Percentiles rank a stretch among this genome's conserved stretches.
These are phyloP conservation scores for Poecilobothrus nobilitatus DNA, from an alignment of 2,888 invertebrate species.

Conservation along the genomic window DNA sequence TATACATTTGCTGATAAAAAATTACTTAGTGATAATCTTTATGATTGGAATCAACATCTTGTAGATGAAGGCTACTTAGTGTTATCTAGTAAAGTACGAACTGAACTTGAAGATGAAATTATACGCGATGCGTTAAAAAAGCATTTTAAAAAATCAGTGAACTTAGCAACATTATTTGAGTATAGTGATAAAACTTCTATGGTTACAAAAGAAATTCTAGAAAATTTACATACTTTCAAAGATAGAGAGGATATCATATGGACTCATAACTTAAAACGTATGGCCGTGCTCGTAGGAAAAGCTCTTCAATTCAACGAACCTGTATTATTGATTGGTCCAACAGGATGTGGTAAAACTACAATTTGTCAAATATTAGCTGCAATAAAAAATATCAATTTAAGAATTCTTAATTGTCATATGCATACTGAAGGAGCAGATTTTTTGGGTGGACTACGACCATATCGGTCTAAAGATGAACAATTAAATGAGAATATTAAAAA, in stretches of 20 bases:
- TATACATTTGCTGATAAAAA: conserved; percentile 65
- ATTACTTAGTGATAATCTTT: conserved; percentile 52
- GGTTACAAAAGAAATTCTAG: conserved; percentile 64
- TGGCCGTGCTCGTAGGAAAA: conserved; percentile 70
- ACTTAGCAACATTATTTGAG: conserved; percentile 62
- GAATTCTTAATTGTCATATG: conserved; percentile 94
- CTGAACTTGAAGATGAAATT: conserved; percentile 68
- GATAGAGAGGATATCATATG: conserved; percentile 72
- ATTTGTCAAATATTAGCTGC: conserved; percentile 82
- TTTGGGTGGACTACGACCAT: conserved; percentile 88
- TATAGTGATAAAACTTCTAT: conserved; percentile 59
- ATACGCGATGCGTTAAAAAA: conserved; percentile 72
- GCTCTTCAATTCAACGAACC: conserved; percentile 89
- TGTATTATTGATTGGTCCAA: conserved; percentile 91
- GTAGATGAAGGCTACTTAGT: conserved; percentile 94
- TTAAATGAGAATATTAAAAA: conserved; percentile 29
- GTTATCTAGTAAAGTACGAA: conserved; percentile 85
- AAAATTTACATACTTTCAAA: conserved; percentile 52
- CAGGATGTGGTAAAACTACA: conserved; percentile 96
- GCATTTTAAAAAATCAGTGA: conserved; percentile 68
- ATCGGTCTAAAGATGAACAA: conserved; percentile 51
- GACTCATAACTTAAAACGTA: conserved; percentile 83
- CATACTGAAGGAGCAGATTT: conserved; percentile 98
- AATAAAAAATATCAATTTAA: conserved; percentile 56
- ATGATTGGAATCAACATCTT: conserved; percentile 95